Conservation (phyloP, 2,888 invertebrate genomes). For the Cantharis flavilabris region DNA sequence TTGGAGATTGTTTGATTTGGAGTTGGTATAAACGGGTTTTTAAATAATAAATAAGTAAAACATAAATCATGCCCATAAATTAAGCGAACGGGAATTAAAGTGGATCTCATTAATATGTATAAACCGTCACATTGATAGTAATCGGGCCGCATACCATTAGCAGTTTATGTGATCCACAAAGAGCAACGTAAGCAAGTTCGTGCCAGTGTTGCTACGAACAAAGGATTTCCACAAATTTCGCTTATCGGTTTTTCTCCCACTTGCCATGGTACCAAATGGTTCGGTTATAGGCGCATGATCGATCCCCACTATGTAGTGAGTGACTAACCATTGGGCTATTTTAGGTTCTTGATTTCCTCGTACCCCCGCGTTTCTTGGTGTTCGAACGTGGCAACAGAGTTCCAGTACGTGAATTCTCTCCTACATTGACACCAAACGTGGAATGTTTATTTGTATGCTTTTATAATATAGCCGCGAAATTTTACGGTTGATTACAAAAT, state of each 20-base stretch:
- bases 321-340: conserved; percentile 27
- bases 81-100: background rate
- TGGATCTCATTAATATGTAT: background rate
- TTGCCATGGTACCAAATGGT: conserved; percentile 31
- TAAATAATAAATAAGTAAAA: background rate
- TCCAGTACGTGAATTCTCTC: conserved; percentile 22
- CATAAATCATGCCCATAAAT: background rate
- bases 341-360: conserved; percentile 9
- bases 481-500: background rate
- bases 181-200: conserved; percentile 26
- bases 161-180: conserved; percentile 19
- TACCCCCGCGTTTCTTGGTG: conserved; percentile 17
- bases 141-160: conserved; percentile 18
- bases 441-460: conserved; percentile 8
- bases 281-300: conserved; percentile 22
- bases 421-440: conserved; percentile 21
- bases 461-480: background rate
- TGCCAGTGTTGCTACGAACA: conserved; percentile 12
- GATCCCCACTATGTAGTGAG: conserved; percentile 20
- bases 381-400: conserved; percentile 18
- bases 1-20: background rate
- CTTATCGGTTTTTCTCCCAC: conserved; percentile 26
- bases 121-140: background rate
- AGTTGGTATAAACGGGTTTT: background rate
- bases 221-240: conserved; percentile 31